Conservation (phyloP, 2,113 vertebrate genomes). For the Eretmochelys imbricata region DNA sequence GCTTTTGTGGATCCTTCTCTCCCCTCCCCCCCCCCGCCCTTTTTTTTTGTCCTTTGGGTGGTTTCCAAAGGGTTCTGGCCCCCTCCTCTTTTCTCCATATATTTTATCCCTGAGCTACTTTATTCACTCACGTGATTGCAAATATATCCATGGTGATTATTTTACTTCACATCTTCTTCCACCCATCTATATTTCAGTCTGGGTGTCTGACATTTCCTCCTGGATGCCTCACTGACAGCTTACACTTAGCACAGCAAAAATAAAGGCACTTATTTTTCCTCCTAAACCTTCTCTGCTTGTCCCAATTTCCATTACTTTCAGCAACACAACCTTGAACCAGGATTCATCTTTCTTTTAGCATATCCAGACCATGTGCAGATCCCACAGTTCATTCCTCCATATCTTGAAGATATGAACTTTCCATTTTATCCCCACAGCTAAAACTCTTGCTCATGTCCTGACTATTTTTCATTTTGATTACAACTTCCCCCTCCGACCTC, state of each 20-base stretch:
- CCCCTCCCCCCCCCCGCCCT: not conserved
- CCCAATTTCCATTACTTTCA: not conserved
- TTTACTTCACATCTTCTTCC: not conserved
- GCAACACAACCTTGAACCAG: not conserved
- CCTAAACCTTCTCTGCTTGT: not conserved
- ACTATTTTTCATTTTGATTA: not conserved
- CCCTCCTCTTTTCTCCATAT: not conserved
- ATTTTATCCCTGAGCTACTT: not conserved
- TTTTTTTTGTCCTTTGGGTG: not conserved
- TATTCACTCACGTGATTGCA: not conserved
- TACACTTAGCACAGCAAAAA: not conserved
- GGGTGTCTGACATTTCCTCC: accelerated
- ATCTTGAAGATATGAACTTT: not conserved
- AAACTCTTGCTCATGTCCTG: not conserved
- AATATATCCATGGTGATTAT: not conserved
- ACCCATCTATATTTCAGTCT: not conserved
- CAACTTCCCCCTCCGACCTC: not conserved
- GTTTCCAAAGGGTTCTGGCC: not conserved
- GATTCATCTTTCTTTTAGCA: not conserved
- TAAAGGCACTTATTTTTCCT: not conserved
- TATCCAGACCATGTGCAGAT: not conserved
- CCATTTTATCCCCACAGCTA: not conserved
- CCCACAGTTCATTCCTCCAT: not conserved
- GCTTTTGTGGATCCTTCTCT: not conserved
- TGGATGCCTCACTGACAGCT: not conserved